A percentile compares a stretch with the other conserved stretches of the same genome.
Conservation (phyloP, 2,113 vertebrate species). For the Pungitius pungitius region DNA sequence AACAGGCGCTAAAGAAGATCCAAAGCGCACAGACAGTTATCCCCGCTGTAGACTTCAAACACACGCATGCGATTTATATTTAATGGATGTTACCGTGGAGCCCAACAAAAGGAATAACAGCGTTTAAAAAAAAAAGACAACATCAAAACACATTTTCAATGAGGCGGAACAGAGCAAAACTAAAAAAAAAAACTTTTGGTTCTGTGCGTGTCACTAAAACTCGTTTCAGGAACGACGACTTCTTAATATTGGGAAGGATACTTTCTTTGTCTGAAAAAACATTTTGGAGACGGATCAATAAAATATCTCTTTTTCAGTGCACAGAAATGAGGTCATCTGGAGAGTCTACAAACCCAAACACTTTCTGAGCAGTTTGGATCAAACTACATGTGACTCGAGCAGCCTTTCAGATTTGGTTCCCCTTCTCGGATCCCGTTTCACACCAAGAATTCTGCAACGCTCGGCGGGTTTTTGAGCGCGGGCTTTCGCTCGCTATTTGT, state of each 20-base stretch:
- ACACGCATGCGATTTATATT: slow-evolving; percentile 20
- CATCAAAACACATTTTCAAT: slow-evolving; percentile 31
- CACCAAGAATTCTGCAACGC: background rate
- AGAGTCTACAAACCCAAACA: background rate
- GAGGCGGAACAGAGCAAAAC: background rate
- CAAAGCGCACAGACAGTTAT: background rate
- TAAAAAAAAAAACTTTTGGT: background rate
- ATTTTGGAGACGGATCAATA: background rate
- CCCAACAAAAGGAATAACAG: slow-evolving; percentile 16
- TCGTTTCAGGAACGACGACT: slow-evolving; percentile 2
- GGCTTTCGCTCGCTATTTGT: no score
- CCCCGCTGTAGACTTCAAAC: slow-evolving; percentile 37
- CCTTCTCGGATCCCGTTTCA: background rate
- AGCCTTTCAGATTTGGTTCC: background rate
- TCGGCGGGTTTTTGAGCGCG: no score
- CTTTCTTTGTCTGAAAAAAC: background rate
- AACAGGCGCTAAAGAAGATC: slow-evolving; percentile 3
- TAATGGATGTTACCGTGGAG: slow-evolving; percentile 13
- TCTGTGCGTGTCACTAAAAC: background rate
- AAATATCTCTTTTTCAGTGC: background rate
- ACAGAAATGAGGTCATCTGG: background rate
- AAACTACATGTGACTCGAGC: background rate
- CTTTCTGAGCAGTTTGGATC: background rate
- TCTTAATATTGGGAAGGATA: slow-evolving; percentile 4
- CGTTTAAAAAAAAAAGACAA: slow-evolving; percentile 8